phyloP scores from a whole-genome alignment of 1,140 invertebrate genomes.

The Zaprionus africanus region DNA sequence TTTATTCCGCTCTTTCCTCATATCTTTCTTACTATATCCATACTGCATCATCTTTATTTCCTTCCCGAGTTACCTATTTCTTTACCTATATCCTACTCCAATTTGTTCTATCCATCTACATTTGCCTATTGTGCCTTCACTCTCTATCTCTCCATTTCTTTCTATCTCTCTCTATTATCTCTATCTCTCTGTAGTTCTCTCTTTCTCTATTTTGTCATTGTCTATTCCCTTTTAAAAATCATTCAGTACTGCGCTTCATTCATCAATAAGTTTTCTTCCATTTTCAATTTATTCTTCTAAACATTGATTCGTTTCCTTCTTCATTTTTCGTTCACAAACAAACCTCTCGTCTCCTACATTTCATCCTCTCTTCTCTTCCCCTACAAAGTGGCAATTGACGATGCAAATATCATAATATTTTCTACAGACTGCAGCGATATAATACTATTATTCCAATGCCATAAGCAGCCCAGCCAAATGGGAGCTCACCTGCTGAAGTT shows the following conservation, averaged over 20 bases:
- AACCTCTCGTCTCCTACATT: neutral
- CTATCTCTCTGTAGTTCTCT: neutral
- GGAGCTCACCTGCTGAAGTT: neutral
- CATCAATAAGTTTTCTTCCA: neutral
- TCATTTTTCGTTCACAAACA: neutral
- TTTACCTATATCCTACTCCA: too few species aligned
- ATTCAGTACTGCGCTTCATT: neutral
- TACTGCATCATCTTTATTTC: too few species aligned
- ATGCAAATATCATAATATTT: neutral
- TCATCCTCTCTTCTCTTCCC: neutral
- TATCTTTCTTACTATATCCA: too few species aligned
- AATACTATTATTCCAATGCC: conserved; percentile 1
- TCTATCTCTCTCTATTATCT: neutral
- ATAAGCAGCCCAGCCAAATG: neutral
- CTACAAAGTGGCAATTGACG: neutral
- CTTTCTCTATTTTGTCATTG: neutral
- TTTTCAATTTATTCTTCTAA: neutral
- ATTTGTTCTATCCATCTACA: too few species aligned
- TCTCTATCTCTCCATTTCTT: neutral
- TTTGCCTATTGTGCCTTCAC: neutral
- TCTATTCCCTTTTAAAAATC: neutral
- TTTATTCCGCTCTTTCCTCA: too few species aligned
- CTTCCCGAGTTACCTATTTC: too few species aligned
- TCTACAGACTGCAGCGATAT: neutral
- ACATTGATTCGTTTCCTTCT: neutral